Evolutionary conservation across 1,140 invertebrate species (phyloP).

Genomic region (Wasmannia auropunctata): DNA sequence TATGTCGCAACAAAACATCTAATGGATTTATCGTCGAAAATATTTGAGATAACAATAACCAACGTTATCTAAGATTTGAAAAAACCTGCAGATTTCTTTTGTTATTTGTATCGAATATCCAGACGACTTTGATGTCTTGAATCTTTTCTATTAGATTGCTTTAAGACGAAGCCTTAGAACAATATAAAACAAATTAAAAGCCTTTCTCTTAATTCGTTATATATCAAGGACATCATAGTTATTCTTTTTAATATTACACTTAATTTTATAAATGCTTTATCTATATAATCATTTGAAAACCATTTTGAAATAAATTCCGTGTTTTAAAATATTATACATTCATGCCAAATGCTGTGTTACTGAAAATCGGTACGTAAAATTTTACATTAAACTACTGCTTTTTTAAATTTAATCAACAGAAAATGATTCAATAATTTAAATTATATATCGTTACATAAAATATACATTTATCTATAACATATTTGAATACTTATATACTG

Average conservation of each 20-base stretch:
- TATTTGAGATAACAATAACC: background rate
- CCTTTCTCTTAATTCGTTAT: background rate
- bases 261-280: background rate
- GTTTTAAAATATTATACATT: background rate
- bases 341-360: background rate
- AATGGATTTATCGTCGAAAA: background rate
- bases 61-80: background rate
- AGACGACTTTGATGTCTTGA: background rate
- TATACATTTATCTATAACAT: too few relatives aligned
- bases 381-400: background rate
- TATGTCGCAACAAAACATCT: background rate
- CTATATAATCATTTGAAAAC: background rate
- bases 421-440: background rate
- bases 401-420: background rate
- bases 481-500: too few relatives aligned
- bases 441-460: too few relatives aligned
- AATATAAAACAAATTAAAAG: too few relatives aligned
- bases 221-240: background rate
- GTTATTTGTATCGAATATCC: background rate
- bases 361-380: background rate
- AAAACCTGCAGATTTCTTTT: background rate
- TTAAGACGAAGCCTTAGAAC: background rate
- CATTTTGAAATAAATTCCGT: background rate
- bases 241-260: background rate
- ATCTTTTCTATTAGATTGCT: background rate